Evolutionary conservation across 2,888 invertebrate genomes (phyloP), one percentile per base, ranked within the genome.

Genomic region (Leptinotarsa tumamoca): DNA sequence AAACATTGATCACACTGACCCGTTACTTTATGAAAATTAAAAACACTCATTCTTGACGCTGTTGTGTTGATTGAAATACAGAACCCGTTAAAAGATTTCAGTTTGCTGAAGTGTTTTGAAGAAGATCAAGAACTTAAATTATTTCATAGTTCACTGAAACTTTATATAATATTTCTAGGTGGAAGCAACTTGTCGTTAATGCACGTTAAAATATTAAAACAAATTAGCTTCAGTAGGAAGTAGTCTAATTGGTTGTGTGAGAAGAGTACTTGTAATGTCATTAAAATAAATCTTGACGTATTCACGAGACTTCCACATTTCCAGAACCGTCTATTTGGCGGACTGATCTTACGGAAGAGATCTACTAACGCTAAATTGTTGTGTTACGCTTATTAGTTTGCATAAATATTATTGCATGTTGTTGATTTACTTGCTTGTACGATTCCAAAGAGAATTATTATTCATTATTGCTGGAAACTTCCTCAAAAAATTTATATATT

Each of bases 301-400:
- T 58, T 23, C 23, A 21, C 21, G 23, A 23, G 58, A 58, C 21
- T 58, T 10, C 23, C 14, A 58, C 13, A 27, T 23, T 10, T 58
- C 14, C 15, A 23, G 21, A 15, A 58, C 23, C 58, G 58, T 58
- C 58, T 58, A 58, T 58, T 14, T 58, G 58, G 58, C 58, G 14
- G 23, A 58, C 58, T 27, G 17, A 23, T 14, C 58, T 14, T 58
- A 58, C 58, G 58, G 58, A 23, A 23, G 13, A 58, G 13, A 21
- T 58, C 27, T 58, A 4, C 18, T 18, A 54, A 54, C 13, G 18
- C 54, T n/a, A 54, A 58, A 58, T 58, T 58, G 18, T 58, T 58
- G 23, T 58, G 58, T 58, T 58, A 58, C 58, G 58, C 58, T 58
- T 58, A 58, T 58, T 58, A 58, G 58, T 58, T 58, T 58, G 23